A percentile compares a stretch with the other conserved stretches of the same genome.
These are phyloP conservation scores for Rallus limicola DNA, from an alignment of 2,113 vertebrate species.

Conservation along the genomic window DNA sequence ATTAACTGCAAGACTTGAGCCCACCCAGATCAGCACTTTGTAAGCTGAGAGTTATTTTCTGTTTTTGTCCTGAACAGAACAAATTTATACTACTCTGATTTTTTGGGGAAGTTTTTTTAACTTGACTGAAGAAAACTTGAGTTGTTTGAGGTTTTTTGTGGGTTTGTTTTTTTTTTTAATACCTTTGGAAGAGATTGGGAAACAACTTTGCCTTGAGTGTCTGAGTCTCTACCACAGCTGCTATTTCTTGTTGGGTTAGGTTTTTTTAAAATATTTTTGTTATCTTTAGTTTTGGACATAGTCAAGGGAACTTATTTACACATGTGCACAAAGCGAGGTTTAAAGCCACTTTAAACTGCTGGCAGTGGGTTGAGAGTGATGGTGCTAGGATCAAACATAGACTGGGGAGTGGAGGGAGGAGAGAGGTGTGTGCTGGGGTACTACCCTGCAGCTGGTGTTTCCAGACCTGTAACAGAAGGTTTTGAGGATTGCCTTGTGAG, in stretches of 20 bases:
- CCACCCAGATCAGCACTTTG: not conserved
- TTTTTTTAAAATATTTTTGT: not conserved
- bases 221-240: not conserved
- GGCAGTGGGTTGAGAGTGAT: not conserved
- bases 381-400: not conserved
- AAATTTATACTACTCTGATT: not conserved
- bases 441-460: not conserved
- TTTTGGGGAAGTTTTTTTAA: not conserved
- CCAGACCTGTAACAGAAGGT: not conserved
- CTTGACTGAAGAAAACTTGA: not conserved
- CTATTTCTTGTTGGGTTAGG: not conserved
- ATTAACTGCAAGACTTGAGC: not conserved
- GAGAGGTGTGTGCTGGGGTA: rapidly evolving
- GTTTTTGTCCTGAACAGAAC: not conserved
- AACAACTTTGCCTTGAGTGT: not conserved
- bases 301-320: not conserved
- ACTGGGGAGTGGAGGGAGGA: not conserved
- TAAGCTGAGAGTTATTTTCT: not conserved
- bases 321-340: not conserved
- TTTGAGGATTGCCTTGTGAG: not conserved
- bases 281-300: not conserved
- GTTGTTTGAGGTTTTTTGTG: not conserved
- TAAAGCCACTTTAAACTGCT: not conserved
- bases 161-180: not conserved
- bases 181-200: not conserved